Evolutionary conservation across 2,888 invertebrate species (phyloP).

Genomic region (Ophion slaviceki): DNA sequence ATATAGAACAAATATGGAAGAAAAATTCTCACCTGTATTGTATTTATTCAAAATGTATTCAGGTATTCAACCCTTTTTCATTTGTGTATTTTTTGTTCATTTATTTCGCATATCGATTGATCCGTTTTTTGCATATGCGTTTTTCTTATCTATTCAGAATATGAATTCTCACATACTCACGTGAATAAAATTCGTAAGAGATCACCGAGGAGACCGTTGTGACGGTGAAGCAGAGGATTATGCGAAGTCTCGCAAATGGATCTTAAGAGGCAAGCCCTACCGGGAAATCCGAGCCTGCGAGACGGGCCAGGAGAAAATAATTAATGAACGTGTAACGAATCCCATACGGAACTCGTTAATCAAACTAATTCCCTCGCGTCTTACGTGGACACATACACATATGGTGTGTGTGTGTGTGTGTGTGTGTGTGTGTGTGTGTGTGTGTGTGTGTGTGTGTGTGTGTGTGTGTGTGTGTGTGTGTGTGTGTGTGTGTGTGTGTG

Average conservation of each 20-base stretch:
- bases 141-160: not conserved
- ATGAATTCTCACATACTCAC: slow-evolving; percentile 71
- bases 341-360: slow-evolving; percentile 11
- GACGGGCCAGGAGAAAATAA: slow-evolving; percentile 38
- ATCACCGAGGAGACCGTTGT: slow-evolving; percentile 80
- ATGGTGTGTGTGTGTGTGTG: no score
- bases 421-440: no score
- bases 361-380: not conserved
- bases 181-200: slow-evolving; percentile 78
- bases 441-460: no score
- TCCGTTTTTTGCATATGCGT: not conserved
- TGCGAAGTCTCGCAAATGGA: slow-evolving; percentile 80
- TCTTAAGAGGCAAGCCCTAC: slow-evolving; percentile 78
- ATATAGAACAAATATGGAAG: not conserved
- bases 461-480: no score
- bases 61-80: not conserved
- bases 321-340: slow-evolving; percentile 26
- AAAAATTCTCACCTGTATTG: not conserved
- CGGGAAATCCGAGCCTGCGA: slow-evolving; percentile 77
- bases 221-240: slow-evolving; percentile 69
- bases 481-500: no score
- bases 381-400: not conserved
- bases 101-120: not conserved
- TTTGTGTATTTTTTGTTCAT: not conserved
- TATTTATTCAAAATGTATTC: not conserved